Percentiles rank a stretch among this genome's conserved stretches.
Evolutionary conservation across 2,888 invertebrate genomes (phyloP).

Genomic region (Chironomus riparius): DNA sequence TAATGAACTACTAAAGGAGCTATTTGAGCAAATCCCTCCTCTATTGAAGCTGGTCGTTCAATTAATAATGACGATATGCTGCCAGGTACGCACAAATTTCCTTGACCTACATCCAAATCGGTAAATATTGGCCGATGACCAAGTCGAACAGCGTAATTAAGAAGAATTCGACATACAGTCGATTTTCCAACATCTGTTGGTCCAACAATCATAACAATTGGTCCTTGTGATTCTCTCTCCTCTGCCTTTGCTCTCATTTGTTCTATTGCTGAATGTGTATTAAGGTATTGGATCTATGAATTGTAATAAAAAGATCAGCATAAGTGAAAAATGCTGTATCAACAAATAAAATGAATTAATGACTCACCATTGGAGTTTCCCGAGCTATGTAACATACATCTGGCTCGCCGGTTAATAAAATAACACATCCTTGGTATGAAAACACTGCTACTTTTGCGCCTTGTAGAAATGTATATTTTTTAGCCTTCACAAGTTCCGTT

Average conservation of each 20-base stretch:
- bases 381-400: conserved; percentile 92
- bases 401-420: conserved; percentile 78
- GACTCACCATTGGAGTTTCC: conserved; percentile 78
- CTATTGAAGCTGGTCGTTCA: conserved; percentile 86
- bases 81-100: conserved; percentile 83
- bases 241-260: conserved; percentile 78
- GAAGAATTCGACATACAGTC: conserved; percentile 74
- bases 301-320: no score
- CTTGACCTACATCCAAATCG: conserved; percentile 90
- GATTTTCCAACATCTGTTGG: conserved; percentile 96
- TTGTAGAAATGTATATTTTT: conserved; percentile 77
- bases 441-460: conserved; percentile 93
- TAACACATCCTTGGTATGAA: conserved; percentile 88
- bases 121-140: conserved; percentile 83
- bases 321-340: no score
- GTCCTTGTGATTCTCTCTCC: conserved; percentile 61
- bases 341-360: no score
- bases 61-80: conserved; percentile 83
- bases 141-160: conserved; percentile 92
- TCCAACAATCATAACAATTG: conserved; percentile 83
- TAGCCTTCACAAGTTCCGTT: conserved; percentile 87
- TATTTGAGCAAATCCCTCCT: conserved; percentile 90
- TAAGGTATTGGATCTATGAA: conserved; percentile 69
- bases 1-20: conserved; percentile 91
- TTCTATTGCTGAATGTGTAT: conserved; percentile 91